Evolutionary conservation across 2,888 invertebrate species (phyloP).

Genomic region (Elegia similella): DNA sequence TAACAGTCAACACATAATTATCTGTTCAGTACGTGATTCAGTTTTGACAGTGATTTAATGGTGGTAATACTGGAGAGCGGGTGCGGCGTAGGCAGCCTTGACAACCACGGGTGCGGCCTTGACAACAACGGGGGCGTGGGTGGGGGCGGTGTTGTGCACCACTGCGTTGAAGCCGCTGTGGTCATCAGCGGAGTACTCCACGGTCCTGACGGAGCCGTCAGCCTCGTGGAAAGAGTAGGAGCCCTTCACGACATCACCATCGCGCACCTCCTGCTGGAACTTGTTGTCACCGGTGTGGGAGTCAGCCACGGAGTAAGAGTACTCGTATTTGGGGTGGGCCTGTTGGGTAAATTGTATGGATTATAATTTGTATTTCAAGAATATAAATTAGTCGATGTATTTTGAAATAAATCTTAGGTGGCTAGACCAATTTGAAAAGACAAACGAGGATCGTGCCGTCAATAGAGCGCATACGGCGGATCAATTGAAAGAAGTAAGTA

Average conservation of each 20-base stretch:
- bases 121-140: slow-evolving; percentile 40
- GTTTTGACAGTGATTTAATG: slow-evolving; percentile 25
- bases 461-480: no score
- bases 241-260: slow-evolving; percentile 80
- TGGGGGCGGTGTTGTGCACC: slow-evolving; percentile 58
- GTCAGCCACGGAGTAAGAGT: slow-evolving; percentile 79
- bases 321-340: slow-evolving; percentile 74
- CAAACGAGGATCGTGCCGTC: no score
- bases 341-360: slow-evolving; percentile 25
- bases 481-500: no score
- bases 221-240: slow-evolving; percentile 79
- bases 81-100: slow-evolving; percentile 25
- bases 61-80: slow-evolving; percentile 32
- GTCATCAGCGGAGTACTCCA: slow-evolving; percentile 78
- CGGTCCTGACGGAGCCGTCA: slow-evolving; percentile 79
- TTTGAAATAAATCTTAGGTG: no score
- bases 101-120: slow-evolving; percentile 34
- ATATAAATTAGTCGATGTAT: no score
- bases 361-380: not conserved
- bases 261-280: slow-evolving; percentile 75
- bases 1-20: slow-evolving; percentile 31
- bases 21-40: slow-evolving; percentile 3
- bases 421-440: no score
- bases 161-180: slow-evolving; percentile 75
- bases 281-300: slow-evolving; percentile 81